phyloP scores from a whole-genome alignment of 2,113 vertebrate genomes.

The Microcebus griseorufus region DNA sequence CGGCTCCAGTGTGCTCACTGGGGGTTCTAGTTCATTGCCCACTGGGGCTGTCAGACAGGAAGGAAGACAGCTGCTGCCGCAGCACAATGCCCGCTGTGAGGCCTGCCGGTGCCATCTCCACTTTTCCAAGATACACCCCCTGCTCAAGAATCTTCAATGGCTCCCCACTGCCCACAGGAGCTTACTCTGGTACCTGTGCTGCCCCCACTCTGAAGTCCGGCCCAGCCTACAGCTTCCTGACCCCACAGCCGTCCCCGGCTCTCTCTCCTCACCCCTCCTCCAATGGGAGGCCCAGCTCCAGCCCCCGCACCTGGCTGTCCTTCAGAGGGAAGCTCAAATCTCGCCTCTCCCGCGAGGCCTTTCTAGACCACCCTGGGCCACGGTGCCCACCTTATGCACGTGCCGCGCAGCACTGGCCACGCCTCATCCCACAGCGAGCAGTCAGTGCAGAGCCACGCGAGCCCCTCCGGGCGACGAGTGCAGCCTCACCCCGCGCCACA shows the following conservation, averaged over 20 bases:
- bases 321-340: neutral
- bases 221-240: neutral
- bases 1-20: neutral
- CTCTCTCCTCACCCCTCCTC: neutral
- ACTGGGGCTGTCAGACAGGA: neutral
- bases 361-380: neutral
- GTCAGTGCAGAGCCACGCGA: too few relatives aligned
- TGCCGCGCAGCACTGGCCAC: neutral
- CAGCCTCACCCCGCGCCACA: neutral
- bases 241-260: neutral
- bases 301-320: neutral
- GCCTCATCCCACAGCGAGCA: neutral
- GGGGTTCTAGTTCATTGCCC: neutral
- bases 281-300: neutral
- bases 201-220: neutral
- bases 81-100: neutral
- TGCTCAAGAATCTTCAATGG: neutral
- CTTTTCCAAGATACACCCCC: neutral
- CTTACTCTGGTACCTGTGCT: neutral
- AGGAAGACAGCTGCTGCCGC: neutral
- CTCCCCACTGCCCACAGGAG: neutral
- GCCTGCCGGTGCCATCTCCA: fast-evolving
- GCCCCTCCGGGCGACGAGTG: neutral
- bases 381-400: neutral
- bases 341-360: neutral